Evolutionary conservation across 2,113 vertebrate genomes (phyloP), one percentile per base, ranked within the genome.

Genomic region (Rhynchopsitta pachyrhyncha): DNA sequence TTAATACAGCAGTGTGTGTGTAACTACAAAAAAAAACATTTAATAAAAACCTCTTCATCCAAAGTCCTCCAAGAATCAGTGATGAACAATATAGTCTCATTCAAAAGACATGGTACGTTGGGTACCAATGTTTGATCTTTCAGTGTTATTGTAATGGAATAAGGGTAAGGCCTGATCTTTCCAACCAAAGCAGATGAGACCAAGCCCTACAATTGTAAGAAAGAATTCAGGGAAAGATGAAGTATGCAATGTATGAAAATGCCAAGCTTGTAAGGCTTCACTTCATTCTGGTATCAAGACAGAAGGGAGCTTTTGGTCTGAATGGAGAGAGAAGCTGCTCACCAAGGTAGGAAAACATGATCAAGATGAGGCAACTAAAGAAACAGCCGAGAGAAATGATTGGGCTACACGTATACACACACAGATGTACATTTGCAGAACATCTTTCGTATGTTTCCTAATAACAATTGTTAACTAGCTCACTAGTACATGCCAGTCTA

Each of bases 391-490:
- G 47, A 64, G 20, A 39, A 76, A 76, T 44, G 5, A 33, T 4
- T 0, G 2, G 15, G 39, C 8, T 33, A 9, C 7, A n/a, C 11
- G 2, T 10, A 4, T 28, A 25, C 11, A 20, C 19, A 47, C 25
- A 69, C 4, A 60, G 69, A 41, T 27, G 8, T 19, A 28, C 5
- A 6, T 35, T 71, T 79, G 14, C 50, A 71, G 19, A 49, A 76
- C 18, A 24, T 22, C 67, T 84, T 39, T 12, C 20, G 37, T 71
- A 60, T 41, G 3, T 52, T 69, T 88, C 6, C 27, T 92, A 35
- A 17, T 22, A 57, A 28, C 17, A 35, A 8, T 60, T 70, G 19
- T 76, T 49, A 52, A 62, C 22, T 53, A 25, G 8, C 12, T 91
- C 41, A 5, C 24, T 46, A 22, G 18, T 44, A 49, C 77, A 49